phyloP scores from a whole-genome alignment of 2,888 invertebrate species.

The Cylloceria caligata region DNA sequence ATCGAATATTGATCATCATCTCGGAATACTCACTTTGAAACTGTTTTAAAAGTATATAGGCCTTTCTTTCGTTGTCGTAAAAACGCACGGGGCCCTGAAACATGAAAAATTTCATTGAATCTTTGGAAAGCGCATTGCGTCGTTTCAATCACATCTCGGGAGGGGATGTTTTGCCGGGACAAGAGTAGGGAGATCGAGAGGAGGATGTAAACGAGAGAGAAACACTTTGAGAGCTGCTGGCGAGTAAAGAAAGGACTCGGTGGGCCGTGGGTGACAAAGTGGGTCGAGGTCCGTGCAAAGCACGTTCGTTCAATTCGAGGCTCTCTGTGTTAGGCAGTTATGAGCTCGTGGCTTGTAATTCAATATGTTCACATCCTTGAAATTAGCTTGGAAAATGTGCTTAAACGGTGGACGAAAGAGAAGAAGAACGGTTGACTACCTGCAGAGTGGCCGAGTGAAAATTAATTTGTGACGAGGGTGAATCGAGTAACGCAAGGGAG shows the following conservation, averaged over 20 bases:
- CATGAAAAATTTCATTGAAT: background rate
- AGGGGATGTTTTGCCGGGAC: background rate
- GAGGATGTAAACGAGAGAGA: too few species aligned
- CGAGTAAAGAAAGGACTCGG: background rate
- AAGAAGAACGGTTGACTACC: background rate
- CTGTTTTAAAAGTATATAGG: constrained; percentile 96
- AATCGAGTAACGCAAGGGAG: background rate
- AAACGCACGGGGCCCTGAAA: constrained; percentile 94
- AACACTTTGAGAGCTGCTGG: background rate
- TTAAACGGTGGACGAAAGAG: constrained; percentile 5
- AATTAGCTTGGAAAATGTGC: constrained; percentile 15
- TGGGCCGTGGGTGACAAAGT: constrained; percentile 13
- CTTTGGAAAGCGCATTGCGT: background rate
- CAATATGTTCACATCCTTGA: constrained; percentile 11
- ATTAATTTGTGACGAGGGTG: background rate
- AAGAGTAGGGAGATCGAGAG: background rate
- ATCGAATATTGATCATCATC: constrained; percentile 1
- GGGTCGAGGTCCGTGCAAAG: background rate
- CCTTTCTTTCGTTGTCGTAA: constrained; percentile 97
- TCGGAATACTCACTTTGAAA: constrained; percentile 89
- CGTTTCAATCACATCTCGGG: background rate
- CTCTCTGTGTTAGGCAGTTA: background rate
- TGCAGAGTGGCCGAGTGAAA: background rate
- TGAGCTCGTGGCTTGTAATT: constrained; percentile 14
- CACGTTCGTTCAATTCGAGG: constrained; percentile 1